Base-by-base conservation (phyloP, 23 tunicate species). In the Ascidia mentula region DNA sequence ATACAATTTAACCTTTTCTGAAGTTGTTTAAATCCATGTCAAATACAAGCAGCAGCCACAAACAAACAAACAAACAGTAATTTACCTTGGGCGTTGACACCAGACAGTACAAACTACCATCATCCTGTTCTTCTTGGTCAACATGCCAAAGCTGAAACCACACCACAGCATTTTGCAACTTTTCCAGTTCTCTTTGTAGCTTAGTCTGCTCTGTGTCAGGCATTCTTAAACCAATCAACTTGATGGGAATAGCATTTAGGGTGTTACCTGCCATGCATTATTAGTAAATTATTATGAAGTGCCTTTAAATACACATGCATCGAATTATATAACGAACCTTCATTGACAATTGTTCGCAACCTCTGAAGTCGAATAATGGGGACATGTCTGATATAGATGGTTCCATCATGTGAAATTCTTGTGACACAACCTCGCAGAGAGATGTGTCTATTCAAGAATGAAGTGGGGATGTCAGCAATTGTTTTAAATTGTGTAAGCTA, bases 401-500 rank as follows among this genome's bases (percentile, higher is more conserved):
- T 42, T 40, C 72, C 72, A 34, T 71, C 69, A 32, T 40, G 60
- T 26, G 35, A 22, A 38, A 81, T 69, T 32, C 72, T 32, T n/a
- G 40, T 31, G 65, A 81, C 85, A 0, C 53, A 36, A 26, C 85
- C 85, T 69, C 85, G 78, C 40, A 81, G 59, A 17, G 35, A 31
- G 17, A 81, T 70, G 20, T 76, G 40, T 46, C 72, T 71, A 3
- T 72, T 40, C 6, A 81, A 38, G 42, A 81, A 81, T 31, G 71
- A 59, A 37, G 71, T 0, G 7, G 85, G 85, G 28, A 81, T 81
- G 30, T 72, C 77, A 22, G 36, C 13, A 24, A 38, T 46, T 0
- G 70, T 18, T 15, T 72, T 71, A 69, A 81, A 81, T 32, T 71
- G 72, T 2, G 85, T 81, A 40, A 81, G 72, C 85, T 53, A 28